Conservation (phyloP, 2,113 vertebrate genomes). For the Daubentonia madagascariensis region DNA sequence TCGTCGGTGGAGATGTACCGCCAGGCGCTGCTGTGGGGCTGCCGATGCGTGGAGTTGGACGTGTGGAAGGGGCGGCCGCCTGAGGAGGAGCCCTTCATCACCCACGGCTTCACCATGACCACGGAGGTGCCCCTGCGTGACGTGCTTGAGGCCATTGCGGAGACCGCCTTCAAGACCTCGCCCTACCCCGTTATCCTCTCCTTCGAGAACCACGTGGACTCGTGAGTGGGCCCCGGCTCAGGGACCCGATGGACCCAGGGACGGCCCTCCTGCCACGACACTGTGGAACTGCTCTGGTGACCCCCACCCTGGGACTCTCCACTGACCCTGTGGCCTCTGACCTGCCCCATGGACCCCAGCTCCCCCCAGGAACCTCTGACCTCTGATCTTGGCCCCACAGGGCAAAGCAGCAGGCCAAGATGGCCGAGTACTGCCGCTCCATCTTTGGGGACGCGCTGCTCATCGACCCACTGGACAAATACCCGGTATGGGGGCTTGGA, state of each 20-base stretch:
- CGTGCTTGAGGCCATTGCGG: conserved; percentile 94
- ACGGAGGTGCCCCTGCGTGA: conserved; percentile 91
- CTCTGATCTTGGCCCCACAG: conserved; percentile 75
- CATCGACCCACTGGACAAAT: conserved; percentile 92
- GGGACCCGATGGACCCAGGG: background rate
- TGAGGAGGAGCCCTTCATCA: conserved; percentile 94
- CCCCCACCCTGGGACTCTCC: background rate
- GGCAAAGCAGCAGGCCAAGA: conserved; percentile 92
- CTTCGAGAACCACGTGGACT: conserved; percentile 95
- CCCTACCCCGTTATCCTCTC: conserved; percentile 92
- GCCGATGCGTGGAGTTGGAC: conserved; percentile 93
- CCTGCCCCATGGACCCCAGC: background rate
- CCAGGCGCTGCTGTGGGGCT: conserved; percentile 92
- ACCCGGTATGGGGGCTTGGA: conserved; percentile 81
- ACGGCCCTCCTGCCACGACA: background rate
- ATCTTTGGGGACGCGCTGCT: conserved; percentile 92
- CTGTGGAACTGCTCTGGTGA: background rate
- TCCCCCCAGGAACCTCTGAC: background rate
- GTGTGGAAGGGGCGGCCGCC: conserved; percentile 92
- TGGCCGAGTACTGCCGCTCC: conserved; percentile 93
- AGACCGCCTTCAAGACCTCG: conserved; percentile 92
- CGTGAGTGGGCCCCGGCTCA: conserved; percentile 84
- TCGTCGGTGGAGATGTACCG: conserved; percentile 96
- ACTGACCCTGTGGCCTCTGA: background rate
- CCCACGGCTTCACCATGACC: conserved; percentile 96